Evolutionary conservation across 2,797 vertebrate species (phyloP).

Genomic region (Valencia hispanica): DNA sequence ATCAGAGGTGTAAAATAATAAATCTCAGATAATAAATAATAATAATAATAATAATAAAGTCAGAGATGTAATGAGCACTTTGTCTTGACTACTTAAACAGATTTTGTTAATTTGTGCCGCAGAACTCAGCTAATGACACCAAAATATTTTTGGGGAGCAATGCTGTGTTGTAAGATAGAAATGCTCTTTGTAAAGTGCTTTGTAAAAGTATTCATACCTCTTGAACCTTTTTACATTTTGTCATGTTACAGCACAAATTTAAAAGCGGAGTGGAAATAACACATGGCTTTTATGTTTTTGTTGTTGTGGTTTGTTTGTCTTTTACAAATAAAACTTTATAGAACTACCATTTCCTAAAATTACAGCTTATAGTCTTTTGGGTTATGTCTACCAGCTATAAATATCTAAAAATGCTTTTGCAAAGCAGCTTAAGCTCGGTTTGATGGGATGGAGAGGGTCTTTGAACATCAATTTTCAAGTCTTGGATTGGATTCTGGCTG

Average conservation of each 20-base stretch:
- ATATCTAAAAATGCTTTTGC: not conserved
- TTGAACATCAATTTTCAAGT: no score
- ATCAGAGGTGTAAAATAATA: not conserved
- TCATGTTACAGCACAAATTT: not conserved
- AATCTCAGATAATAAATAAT: no score
- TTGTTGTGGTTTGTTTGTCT: no score
- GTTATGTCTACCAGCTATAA: not conserved
- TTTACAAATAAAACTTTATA: not conserved
- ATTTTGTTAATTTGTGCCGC: not conserved
- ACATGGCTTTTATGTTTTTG: not conserved
- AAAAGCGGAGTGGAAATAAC: not conserved
- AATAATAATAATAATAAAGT: no score
- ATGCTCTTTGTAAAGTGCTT: not conserved
- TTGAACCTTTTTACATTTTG: not conserved
- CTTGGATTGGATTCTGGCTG: no score
- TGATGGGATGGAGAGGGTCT: not conserved
- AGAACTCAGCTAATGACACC: slow-evolving; percentile 9
- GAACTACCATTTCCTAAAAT: not conserved
- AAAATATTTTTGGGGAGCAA: slow-evolving; percentile 9
- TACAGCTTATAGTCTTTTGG: not conserved
- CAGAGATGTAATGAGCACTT: not conserved
- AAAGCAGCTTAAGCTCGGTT: not conserved
- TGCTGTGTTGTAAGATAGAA: not conserved
- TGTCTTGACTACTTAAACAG: not conserved
- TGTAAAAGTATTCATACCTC: not conserved